Evolutionary conservation across 2,888 invertebrate species (phyloP), one percentile per base, ranked within the genome.

Genomic region (Clunio marinus): DNA sequence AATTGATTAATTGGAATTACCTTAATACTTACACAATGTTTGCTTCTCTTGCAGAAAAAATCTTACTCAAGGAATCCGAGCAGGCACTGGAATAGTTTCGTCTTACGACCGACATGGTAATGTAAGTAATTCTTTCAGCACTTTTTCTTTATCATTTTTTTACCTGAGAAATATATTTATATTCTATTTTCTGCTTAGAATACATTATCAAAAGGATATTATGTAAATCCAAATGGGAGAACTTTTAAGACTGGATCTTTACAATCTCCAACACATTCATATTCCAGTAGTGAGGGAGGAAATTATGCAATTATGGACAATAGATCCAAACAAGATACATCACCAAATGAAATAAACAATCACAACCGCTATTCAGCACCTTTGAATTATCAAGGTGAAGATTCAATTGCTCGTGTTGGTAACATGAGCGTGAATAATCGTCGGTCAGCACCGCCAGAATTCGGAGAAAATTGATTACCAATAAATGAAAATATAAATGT

Each of bases 181-280:
- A 13, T 60, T 55, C 41, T 32, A 68, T 17, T 71, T 37, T 65
- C 32, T 65, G 46, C 57, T 59, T 24, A 68, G 63, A 67, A 69
- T 22, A 69, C 79, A 73, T 74, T 79, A 71, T 78, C 79, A 74
- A 79, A 79, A 74, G 78, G 79, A 74, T 78, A 68, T 58, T 68
- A 68, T 24, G 68, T 58, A 24, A 68, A 68, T 58, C 68, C 57
- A 2, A 66, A 66, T 35, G 66, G 66, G n/a, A 68, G 58, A 45
- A 58, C 68, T 10, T 68, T 68, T 27, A 68, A 68, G 73, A 75
- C 77, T 70, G 78, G 78, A 70, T 78, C 77, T 74, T 78, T 79
- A 74, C 78, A 78, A 74, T 79, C 79, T 72, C 79, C 79, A 73
- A 79, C 79, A 72, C 78, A 79, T 73, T 79, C 79, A 74, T 79